These are phyloP conservation scores for Aegithalos caudatus DNA, from an alignment of 2,113 vertebrate genomes.

Conservation along the genomic window DNA sequence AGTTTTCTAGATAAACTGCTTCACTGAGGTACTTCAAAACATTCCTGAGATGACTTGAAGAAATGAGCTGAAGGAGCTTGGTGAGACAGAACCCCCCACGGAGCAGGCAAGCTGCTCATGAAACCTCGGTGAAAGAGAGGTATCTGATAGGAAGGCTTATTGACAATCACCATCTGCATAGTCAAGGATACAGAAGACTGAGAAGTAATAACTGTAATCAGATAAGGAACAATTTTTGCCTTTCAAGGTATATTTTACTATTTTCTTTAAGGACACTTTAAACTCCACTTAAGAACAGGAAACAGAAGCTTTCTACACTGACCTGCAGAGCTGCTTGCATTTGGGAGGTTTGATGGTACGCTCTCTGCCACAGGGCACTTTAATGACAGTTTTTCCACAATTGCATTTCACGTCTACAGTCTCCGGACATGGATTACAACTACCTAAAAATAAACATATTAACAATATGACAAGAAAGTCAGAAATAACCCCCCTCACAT, in stretches of 20 bases:
- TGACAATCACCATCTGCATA: neutral
- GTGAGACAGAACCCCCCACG: neutral
- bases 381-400: conserved; percentile 78
- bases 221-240: neutral
- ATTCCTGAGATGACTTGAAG: neutral
- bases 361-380: conserved; percentile 86
- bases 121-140: neutral
- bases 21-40: neutral
- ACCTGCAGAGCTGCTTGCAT: conserved; percentile 86
- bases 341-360: conserved; percentile 83
- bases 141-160: neutral
- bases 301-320: neutral
- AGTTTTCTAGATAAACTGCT: neutral
- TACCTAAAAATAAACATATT: conserved; percentile 71
- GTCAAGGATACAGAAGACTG: neutral
- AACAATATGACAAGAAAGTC: neutral
- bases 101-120: neutral
- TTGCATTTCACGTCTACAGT: conserved; percentile 81
- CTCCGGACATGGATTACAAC: conserved; percentile 88
- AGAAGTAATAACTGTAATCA: neutral
- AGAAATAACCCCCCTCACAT: neutral
- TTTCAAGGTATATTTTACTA: neutral
- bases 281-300: neutral
- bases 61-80: neutral
- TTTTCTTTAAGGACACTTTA: neutral